Base-by-base conservation (phyloP, 1,140 invertebrate genomes). In the Sminthurides bifidus region DNA sequence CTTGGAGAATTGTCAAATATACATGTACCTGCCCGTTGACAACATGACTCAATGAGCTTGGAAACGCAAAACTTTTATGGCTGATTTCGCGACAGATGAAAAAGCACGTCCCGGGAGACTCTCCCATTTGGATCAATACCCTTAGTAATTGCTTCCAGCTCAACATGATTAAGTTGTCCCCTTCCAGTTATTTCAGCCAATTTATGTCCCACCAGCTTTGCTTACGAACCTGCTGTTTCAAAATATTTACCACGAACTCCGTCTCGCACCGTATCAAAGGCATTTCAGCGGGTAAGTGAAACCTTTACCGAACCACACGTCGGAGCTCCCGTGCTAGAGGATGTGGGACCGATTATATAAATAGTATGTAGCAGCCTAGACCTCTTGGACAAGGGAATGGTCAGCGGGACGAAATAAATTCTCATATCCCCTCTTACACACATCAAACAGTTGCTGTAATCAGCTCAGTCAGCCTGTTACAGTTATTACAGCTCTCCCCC, bases 81-180 rank as follows among this genome's bases (percentile, higher is more conserved):
- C 49, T 57, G 55, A 51, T 52, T 52, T 51, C 27, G 48, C 24
- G 27, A 45, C 48, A 57, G 48, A 57, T 57, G 55, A 57, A 51
- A 57, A 57, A 57, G 48, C 33, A 52, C 43, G 31, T 46, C 29
- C 44, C 17, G 37, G 14, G 27, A 41, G 26, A 53, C 46, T 2
- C 29, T 6, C 19, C 5, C 31, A 44, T 15, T 23, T n/a, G 33
- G 58, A 59, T 59, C 58, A 59, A 59, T 59, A 59, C 37, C 54
- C 26, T 52, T 55, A 55, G 58, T 59, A 59, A 59, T 59, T 59
- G 58, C 58, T 59, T 59, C 45, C 58, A 59, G 54, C 58, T 53
- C 58, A 59, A 54, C 58, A 59, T 59, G 58, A 59, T 59, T 59
- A 59, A 59, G 52, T 59, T 59, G 23, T 48, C 52, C 33, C 53